Conservation (phyloP, 2,113 vertebrate genomes). For the Crotalus tigris region DNA sequence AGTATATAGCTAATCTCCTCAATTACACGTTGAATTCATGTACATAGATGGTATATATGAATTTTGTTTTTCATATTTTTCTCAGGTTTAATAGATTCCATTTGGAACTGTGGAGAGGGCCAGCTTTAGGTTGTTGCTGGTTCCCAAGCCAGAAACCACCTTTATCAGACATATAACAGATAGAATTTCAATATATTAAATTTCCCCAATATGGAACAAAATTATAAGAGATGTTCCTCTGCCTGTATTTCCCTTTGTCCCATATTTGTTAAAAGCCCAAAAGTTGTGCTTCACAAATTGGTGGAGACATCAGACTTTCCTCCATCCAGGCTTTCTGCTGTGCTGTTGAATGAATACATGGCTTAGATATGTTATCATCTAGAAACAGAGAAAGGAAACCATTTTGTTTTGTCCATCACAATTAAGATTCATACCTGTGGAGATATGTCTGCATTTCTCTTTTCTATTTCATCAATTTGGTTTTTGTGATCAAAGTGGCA, state of each 20-base stretch:
- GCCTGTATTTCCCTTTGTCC: not conserved
- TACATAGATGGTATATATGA: not conserved
- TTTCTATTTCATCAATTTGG: not conserved
- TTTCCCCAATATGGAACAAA: not conserved
- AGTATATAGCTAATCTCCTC: not conserved
- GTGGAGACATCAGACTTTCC: too few species aligned
- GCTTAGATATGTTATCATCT: not conserved
- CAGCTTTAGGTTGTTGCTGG: not conserved
- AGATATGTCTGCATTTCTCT: not conserved
- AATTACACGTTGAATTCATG: not conserved
- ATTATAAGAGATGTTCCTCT: not conserved
- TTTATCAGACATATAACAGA: not conserved
- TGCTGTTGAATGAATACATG: not conserved
- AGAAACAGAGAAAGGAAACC: not conserved
- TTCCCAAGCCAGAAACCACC: not conserved
- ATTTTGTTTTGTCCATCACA: not conserved
- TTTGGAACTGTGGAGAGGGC: not conserved
- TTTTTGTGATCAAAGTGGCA: not conserved
- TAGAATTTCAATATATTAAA: not conserved
- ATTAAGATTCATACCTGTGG: not conserved
- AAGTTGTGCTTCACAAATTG: not conserved
- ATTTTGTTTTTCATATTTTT: not conserved
- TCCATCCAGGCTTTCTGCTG: not conserved
- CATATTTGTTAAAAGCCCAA: not conserved
- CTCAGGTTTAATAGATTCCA: not conserved